A percentile compares a stretch with the other conserved stretches of the same genome.
Conservation (phyloP, 2,113 vertebrate species). For the Synodontis membranacea region DNA sequence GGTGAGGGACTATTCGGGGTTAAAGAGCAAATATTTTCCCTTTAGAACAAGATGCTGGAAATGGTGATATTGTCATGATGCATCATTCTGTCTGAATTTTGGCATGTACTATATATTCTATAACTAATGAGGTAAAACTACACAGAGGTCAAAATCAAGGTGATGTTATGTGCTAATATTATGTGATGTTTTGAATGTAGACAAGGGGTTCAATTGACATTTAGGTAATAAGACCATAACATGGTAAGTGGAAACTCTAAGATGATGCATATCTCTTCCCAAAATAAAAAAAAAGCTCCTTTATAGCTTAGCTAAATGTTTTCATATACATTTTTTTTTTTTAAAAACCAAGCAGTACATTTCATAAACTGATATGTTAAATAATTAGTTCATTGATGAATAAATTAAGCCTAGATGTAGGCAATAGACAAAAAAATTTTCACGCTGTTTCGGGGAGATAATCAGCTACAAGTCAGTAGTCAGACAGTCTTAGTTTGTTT, state of each 20-base stretch:
- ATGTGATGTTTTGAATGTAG: not conserved
- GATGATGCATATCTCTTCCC: not conserved
- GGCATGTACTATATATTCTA: not conserved
- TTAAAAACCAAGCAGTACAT: not conserved
- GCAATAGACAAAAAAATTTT: not conserved
- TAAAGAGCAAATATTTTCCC: not conserved
- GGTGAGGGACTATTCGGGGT: not conserved
- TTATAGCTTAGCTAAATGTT: not conserved
- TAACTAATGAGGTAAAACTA: not conserved
- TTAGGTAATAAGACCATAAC: not conserved
- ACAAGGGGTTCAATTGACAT: constrained; percentile 20
- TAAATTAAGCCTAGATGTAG: not conserved
- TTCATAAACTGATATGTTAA: not conserved
- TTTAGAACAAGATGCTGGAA: not conserved
- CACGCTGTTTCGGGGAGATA: not conserved
- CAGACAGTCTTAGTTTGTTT: constrained; percentile 32
- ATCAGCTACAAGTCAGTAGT: not conserved
- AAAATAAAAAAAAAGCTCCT: not conserved
- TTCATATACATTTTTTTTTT: not conserved
- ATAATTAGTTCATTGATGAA: not conserved
- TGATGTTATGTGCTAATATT: not conserved
- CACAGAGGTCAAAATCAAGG: not conserved
- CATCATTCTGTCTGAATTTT: not conserved
- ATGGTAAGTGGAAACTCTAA: not conserved
- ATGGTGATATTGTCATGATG: constrained; percentile 17